Conservation (phyloP, 2,797 vertebrate species). For the Myiotriccus ornatus region DNA sequence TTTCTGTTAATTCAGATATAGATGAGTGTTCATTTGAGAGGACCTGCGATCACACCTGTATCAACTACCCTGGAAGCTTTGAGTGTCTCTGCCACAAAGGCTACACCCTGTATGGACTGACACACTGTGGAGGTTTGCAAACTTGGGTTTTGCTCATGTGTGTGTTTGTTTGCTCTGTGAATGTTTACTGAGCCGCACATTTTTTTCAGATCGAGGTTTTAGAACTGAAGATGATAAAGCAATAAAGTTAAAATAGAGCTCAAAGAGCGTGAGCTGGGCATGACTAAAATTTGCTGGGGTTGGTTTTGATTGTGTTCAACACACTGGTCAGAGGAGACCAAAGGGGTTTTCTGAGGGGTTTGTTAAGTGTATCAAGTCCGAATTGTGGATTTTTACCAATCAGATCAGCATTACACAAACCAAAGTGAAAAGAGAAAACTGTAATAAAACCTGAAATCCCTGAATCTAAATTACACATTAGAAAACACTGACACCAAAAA, state of each 20-base stretch:
- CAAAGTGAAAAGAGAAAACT: background rate
- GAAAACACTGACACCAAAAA: background rate
- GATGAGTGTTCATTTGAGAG: conserved; percentile 83
- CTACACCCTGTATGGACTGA: conserved; percentile 90
- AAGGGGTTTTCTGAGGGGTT: background rate
- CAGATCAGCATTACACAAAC: background rate
- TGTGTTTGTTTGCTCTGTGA: background rate
- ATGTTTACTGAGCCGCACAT: background rate
- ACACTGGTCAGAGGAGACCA: background rate
- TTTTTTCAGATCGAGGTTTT: background rate
- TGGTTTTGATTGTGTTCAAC: background rate
- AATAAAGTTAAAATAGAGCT: background rate
- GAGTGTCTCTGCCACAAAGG: conserved; percentile 92
- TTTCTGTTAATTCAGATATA: conserved; percentile 69
- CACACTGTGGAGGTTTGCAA: conserved; percentile 93
- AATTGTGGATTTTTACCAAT: background rate
- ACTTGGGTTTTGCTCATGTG: background rate
- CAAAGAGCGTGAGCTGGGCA: background rate
- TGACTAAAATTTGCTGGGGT: background rate
- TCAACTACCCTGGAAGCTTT: conserved; percentile 84
- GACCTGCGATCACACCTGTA: conserved; percentile 80
- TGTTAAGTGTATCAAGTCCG: background rate
- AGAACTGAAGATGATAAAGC: background rate
- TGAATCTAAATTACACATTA: background rate
- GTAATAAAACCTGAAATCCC: background rate